phyloP scores from a whole-genome alignment of 2,113 vertebrate species.

The Gymnorhina tibicen region DNA sequence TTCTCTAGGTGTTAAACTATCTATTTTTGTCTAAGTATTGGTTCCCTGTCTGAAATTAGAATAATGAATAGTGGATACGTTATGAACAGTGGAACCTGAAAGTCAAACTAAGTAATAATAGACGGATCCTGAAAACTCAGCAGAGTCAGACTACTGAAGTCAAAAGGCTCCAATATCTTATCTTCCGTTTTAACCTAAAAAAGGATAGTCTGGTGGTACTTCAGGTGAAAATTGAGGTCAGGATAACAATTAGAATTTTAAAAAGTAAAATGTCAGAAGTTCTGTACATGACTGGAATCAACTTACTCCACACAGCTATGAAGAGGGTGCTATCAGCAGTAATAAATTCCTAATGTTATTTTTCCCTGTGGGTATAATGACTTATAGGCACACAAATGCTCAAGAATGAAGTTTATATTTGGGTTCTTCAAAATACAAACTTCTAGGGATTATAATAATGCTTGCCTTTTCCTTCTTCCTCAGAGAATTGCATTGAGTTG shows the following conservation, averaged over 20 bases:
- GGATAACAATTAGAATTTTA: not conserved
- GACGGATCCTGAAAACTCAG: not conserved
- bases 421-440: not conserved
- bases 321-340: not conserved
- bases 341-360: not conserved
- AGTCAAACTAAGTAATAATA: not conserved
- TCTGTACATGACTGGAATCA: not conserved
- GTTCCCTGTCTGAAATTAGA: not conserved
- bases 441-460: not conserved
- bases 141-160: not conserved
- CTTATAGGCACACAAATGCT: not conserved
- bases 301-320: not conserved
- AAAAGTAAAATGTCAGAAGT: not conserved
- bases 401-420: not conserved
- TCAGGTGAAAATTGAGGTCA: not conserved
- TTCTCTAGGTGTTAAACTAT: not conserved
- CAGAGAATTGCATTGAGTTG: not conserved
- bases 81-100: not conserved
- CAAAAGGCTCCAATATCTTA: not conserved
- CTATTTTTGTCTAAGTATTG: not conserved
- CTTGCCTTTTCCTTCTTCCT: not conserved
- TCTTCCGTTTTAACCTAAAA: not conserved
- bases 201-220: not conserved
- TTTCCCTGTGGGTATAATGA: not conserved
- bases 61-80: not conserved